Conservation (phyloP, 53 echinoderm and acorn worm genomes). For the Mesocentrotus franciscanus region DNA sequence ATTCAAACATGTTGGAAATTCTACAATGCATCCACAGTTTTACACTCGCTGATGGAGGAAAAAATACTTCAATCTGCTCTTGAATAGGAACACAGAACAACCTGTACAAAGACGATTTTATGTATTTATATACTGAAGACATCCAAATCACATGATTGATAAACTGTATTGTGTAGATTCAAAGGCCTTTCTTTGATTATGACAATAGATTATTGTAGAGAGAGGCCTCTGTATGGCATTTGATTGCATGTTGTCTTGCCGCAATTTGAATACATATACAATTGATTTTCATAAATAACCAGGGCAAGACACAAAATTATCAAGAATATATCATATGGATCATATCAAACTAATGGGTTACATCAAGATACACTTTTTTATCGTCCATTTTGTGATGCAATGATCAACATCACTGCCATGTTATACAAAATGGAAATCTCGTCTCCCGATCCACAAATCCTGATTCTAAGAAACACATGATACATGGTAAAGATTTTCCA, state of each 20-base stretch:
- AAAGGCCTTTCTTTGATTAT: constrained; percentile 32
- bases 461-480: background rate
- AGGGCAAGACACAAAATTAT: constrained; percentile 12
- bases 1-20: constrained; percentile 18
- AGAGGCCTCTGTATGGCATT: constrained; percentile 26
- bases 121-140: constrained; percentile 39
- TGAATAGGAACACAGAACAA: background rate
- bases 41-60: background rate
- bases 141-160: constrained; percentile 13
- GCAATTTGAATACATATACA: constrained; percentile 31
- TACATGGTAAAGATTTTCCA: background rate
- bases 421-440: background rate
- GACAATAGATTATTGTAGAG: background rate
- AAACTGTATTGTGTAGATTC: constrained; percentile 4
- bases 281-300: constrained; percentile 14
- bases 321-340: constrained; percentile 22
- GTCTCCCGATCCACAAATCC: background rate
- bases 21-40: background rate
- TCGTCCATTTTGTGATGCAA: background rate
- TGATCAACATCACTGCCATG: background rate
- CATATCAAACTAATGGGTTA: background rate
- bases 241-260: constrained; percentile 15
- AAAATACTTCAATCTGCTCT: constrained; percentile 22
- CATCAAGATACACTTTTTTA: background rate
- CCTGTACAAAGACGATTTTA: constrained; percentile 34